These are phyloP conservation scores for Sebastes cheni DNA, from an alignment of 2,797 vertebrate genomes.

Conservation along the genomic window DNA sequence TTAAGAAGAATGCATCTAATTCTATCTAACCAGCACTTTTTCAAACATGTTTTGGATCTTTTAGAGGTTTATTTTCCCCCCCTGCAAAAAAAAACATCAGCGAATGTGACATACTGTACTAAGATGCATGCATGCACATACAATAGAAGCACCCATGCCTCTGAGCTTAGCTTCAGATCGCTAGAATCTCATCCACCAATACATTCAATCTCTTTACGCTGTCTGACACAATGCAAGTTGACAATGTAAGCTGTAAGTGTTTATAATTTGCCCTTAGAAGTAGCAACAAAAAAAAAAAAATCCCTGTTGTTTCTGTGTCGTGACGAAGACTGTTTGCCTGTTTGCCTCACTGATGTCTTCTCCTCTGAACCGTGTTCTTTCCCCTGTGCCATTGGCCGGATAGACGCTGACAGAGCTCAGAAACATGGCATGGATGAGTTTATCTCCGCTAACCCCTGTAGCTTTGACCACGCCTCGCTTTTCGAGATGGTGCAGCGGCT, in stretches of 20 bases:
- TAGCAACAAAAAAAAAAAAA: slow-evolving; percentile 52
- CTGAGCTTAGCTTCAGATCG: slow-evolving; percentile 66
- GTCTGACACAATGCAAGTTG: slow-evolving; percentile 95
- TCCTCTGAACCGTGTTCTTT: slow-evolving; percentile 94
- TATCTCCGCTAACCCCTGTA: slow-evolving; percentile 99
- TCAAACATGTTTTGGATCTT: slow-evolving; percentile 38
- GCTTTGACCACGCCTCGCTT: slow-evolving; percentile 99
- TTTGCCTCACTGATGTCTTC: slow-evolving; percentile 74
- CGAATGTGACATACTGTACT: slow-evolving; percentile 45
- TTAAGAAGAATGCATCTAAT: slow-evolving; percentile 55
- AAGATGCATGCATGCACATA: slow-evolving; percentile 77
- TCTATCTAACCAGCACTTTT: slow-evolving; percentile 43
- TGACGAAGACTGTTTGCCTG: slow-evolving; percentile 52
- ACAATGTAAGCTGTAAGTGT: slow-evolving; percentile 95
- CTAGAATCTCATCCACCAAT: slow-evolving; percentile 61
- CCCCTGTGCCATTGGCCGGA: slow-evolving; percentile 86
- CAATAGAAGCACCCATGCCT: slow-evolving; percentile 51
- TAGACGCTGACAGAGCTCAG: slow-evolving; percentile 99
- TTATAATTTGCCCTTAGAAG: slow-evolving; percentile 87
- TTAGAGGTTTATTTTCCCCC: neutral
- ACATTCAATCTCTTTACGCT: slow-evolving; percentile 79
- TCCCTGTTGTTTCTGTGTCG: slow-evolving; percentile 72
- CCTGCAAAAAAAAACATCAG: slow-evolving; percentile 36
- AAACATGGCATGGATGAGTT: slow-evolving; percentile 99
- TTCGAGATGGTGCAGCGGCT: slow-evolving; percentile 99